Evolutionary conservation across 2,888 invertebrate species (phyloP).

Genomic region (Callinectes sapidus): DNA sequence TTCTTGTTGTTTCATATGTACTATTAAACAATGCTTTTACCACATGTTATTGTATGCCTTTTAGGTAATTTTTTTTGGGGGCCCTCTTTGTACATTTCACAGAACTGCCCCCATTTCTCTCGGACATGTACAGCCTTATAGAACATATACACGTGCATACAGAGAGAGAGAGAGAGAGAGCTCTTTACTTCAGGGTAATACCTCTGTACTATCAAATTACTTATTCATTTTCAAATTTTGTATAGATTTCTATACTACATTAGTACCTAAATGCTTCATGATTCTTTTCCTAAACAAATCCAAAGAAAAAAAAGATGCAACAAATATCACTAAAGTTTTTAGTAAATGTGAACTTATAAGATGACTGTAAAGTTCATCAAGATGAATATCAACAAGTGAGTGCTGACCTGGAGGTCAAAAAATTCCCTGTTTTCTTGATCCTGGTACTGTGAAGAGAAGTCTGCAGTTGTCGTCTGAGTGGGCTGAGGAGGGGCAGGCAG

Average conservation of each 20-base stretch:
- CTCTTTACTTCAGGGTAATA: not conserved
- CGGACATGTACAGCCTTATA: too few species aligned
- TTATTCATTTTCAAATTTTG: too few species aligned
- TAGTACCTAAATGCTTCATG: too few species aligned
- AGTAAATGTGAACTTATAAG: not conserved
- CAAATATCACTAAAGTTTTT: not conserved
- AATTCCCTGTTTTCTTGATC: slow-evolving; percentile 55
- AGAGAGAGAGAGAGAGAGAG: not conserved
- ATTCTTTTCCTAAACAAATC: too few species aligned
- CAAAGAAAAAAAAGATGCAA: not conserved
- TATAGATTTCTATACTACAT: too few species aligned
- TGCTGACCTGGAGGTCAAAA: slow-evolving; percentile 45
- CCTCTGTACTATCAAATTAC: not conserved
- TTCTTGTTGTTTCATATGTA: too few species aligned
- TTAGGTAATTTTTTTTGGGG: too few species aligned
- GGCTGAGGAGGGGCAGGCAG: not conserved
- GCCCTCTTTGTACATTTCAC: too few species aligned
- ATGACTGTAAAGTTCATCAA: not conserved
- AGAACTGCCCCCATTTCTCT: too few species aligned
- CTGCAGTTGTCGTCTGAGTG: not conserved
- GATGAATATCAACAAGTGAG: not conserved
- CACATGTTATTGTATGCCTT: too few species aligned
- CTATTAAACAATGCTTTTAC: too few species aligned
- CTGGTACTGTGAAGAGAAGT: slow-evolving; percentile 34
- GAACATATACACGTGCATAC: too few species aligned